Evolutionary conservation across 2,113 vertebrate species (phyloP), one percentile per base, ranked within the genome.

Genomic region (Poeciliopsis turrubarensis): DNA sequence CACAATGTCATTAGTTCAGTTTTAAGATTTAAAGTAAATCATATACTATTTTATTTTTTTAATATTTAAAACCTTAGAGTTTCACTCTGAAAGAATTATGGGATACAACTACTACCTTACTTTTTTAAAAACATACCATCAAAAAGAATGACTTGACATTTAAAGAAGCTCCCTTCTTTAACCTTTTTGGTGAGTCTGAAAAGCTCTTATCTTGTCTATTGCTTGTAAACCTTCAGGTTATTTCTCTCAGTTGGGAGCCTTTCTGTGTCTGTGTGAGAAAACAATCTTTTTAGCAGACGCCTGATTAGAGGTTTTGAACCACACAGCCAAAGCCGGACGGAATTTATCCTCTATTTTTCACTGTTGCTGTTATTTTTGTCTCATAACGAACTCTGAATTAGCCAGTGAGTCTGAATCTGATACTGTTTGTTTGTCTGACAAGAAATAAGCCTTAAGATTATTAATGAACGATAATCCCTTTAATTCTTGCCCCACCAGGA

Each of bases 391-490:
- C 34, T 51, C n/a, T 19, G 26, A 70, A 61, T 75, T 22, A 2
- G 25, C 0, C 61, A 26, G 19, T 19, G 8, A 9, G 41, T 5
- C 41, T 60, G 29, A 68, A 65, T 60, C 83, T 73, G 77, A 84
- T 78, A 54, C 22, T 3, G 26, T 34, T 65, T 47, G 62, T 83
- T 71, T 80, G 81, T 80, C 62, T 25, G 3, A 89, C 82, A 82
- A 41, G 65, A 70, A 75, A 37, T 68, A 17, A 29, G 26, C 61
- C 60, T 86, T 73, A 69, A 26, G 85, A 81, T 77, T 65, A 79
- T 75, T 86, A 82, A 87, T 87, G 79, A 73, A 72, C 82, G 73
- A 84, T 80, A 84, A 89, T 82, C 80, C 78, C 74, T 2, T 76
- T 57, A 6, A 4, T 51, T 69, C 69, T 30, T 34, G 78, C 83